Base-by-base conservation (phyloP, 2,888 invertebrate species). In the Megaustenia siamemsis region DNA sequence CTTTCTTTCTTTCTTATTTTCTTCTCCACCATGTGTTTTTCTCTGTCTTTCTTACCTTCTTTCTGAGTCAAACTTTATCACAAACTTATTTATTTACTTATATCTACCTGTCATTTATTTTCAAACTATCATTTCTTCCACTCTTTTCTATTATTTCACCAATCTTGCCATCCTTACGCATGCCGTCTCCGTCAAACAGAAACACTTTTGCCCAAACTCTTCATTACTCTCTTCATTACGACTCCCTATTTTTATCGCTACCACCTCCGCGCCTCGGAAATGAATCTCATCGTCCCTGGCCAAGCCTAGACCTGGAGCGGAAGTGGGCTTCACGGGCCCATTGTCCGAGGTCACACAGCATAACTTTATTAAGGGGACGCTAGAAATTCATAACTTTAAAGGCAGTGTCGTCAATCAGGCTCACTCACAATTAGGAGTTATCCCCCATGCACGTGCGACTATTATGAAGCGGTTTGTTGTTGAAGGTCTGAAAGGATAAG, bases 361-460 rank as follows among this genome's bases (percentile, higher is more conserved):
- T 49, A 71, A 77, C 83, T 76, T 38, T 68, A 76, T 77, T 76
- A 83, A 49, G 68, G 68, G 45, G 38, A 77, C 53, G 73, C 28
- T 35, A 38, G 66, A 77, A 66, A 83, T 83, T 83, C 83, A 83
- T 83, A 83, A 83, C 76, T 77, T 68, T 18, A 6, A 60, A 75
- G 28, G 10, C 53, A 43, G 49, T 53, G 71, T 69, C 81, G 81
- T 81, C 81, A 71, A 60, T 71, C 71, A 69, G 40, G 81, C 71
- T 73, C 71, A 73, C 81, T 49, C 71, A 71, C 53, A 60, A 53
- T 40, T 38, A 38, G 71, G 45, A 45, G 43, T 32, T 43, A 45
- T 68, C 77, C 68, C 76, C 18, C 68, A 68, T 69, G 83, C 83
- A 83, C 83, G 83, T 83, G 83, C 83, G 53, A n/a, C 43, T 35